Evolutionary conservation across 2,113 vertebrate genomes (phyloP).

Genomic region (Psilopsiagon aymara): DNA sequence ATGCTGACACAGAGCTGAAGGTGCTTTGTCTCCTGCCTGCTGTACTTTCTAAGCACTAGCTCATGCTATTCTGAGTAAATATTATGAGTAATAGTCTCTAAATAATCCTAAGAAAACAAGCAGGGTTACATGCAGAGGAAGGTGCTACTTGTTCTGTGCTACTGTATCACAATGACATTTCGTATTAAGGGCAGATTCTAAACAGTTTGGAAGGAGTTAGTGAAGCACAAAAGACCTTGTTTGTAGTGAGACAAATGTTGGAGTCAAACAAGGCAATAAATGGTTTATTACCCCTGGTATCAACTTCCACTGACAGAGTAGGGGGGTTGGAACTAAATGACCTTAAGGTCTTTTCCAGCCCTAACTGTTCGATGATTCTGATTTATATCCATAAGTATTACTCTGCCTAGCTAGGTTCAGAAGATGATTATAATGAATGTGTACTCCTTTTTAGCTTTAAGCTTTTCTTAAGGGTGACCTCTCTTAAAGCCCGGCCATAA

Average conservation of each 20-base stretch:
- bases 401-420: background rate
- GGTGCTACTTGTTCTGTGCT: background rate
- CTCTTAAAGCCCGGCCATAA: background rate
- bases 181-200: background rate
- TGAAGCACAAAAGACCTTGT: background rate
- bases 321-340: background rate
- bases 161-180: background rate
- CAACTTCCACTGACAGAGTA: background rate
- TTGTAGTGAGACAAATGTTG: background rate
- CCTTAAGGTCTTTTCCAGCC: background rate
- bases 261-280: background rate
- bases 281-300: background rate
- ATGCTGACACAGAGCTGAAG: fast-evolving
- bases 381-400: fast-evolving
- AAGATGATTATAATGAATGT: background rate
- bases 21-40: background rate
- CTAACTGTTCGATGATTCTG: background rate
- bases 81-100: background rate
- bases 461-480: background rate
- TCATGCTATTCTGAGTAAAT: background rate
- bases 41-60: fast-evolving
- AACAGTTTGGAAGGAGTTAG: background rate
- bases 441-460: background rate
- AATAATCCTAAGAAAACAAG: background rate
- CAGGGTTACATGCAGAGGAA: background rate